Evolutionary conservation across 2,113 vertebrate species (phyloP), one percentile per base, ranked within the genome.

Genomic region (Lucifuga dentata): DNA sequence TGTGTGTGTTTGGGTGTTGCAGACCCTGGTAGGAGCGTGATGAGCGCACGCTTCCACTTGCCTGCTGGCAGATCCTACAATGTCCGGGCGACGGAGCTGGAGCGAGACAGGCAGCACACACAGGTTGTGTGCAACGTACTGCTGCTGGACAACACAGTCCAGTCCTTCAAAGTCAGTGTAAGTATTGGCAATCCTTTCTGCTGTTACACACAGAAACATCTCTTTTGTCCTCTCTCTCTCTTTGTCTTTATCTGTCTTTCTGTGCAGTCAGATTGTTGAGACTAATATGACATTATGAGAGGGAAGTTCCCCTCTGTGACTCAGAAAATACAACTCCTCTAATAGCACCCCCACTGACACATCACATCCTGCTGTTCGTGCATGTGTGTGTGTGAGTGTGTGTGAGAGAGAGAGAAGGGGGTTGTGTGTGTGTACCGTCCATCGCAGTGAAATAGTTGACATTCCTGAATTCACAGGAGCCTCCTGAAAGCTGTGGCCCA

Each of bases 41-140:
- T 99, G 98, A 98, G 95, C 95, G 94, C 97, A 93, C 97, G 95
- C 94, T 99, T 99, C 94, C 98, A 95, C 90, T 98, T 98, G 95
- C 98, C 98, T 94, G 93, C 98, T 94, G 97, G 97, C 95, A 98
- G 96, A 98, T 98, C 96, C 94, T 99, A 98, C 95, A 99, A 99
- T 99, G 98, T 99, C 81, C 97, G 96, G 93, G 95, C 96, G 78
- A 97, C 96, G 87, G 98, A 99, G 93, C 94, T 98, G 97, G 98
- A 97, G 93, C 94, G 98, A 88, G 98, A 99, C 92, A 94, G 96
- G 93, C 97, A 97, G 93, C 96, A 97, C 90, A 95, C 95, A 56
- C 96, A 98, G 90, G 96, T 98, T 93, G 93, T 98, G 93, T 99
- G 97, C 93, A 97, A 96, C 90, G 10, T 98, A 80, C 90, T 98